Evolutionary conservation across 2,888 invertebrate species (phyloP), one percentile per base, ranked within the genome.

Genomic region (Anarsia innoxiella): DNA sequence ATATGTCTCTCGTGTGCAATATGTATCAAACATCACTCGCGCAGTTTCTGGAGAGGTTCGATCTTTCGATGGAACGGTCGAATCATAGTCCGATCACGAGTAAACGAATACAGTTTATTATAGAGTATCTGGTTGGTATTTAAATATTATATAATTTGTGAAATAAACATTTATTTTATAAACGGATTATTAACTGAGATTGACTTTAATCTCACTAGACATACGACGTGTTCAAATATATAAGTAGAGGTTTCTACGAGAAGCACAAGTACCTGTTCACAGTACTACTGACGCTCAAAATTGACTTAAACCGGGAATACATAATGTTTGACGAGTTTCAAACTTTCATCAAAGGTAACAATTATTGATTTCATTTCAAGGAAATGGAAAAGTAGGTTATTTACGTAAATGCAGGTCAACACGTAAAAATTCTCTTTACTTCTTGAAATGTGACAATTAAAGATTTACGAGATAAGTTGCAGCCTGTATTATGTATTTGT

Each of bases 21-120:
- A 96, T 95, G 95, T 96, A 96, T 57, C 96, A 96, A 76, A 95
- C 95, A 0, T 94, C 95, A 0, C 72, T 96, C 39, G 91, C 90
- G 5, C 95, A 95, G 70, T 96, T 95, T 66, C 90, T 96, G 90
- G 85, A 85, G 15, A 86, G 88, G 65, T n/a, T n/a, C n/a, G n/a
- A n/a, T n/a, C n/a, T n/a, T n/a, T n/a, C n/a, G n/a, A n/a, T n/a
- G n/a, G n/a, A n/a, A n/a, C n/a, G n/a, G n/a, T 94, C 90, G 0
- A 86, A 88, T 5, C 89, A 87, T 43, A 89, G 89, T 34, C 88
- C 88, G 2, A 86, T 90, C 6, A 89, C 90, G 0, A 60, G 77
- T 2, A 86, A 87, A 53, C 87, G 95, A 41, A 92, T 95, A 27
- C 71, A 64, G 3, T 88, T 87, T 45, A 95, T 95, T 42, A 94